A percentile compares a stretch with the other conserved stretches of the same genome.
These are phyloP conservation scores for Bergia puertoricense DNA, from an alignment of 92 coral and sea anemone species.

Conservation along the genomic window DNA sequence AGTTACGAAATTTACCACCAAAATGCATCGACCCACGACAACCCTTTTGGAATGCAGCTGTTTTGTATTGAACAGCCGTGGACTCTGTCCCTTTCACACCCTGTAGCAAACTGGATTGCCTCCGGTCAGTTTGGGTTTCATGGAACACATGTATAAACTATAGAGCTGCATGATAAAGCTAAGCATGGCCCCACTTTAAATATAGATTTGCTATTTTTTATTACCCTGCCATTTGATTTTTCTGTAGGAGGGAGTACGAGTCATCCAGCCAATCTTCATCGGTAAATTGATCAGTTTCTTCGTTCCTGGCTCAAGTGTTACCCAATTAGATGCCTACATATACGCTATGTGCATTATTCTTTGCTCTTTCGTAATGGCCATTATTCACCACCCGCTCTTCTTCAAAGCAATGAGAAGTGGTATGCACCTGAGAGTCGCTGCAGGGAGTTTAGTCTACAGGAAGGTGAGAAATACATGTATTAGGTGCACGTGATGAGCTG, in stretches of 20 bases:
- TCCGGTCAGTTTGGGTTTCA: too few relatives aligned
- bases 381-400: conserved; percentile 78
- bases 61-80: too few relatives aligned
- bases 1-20: too few relatives aligned
- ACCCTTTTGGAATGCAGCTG: too few relatives aligned
- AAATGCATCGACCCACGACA: too few relatives aligned
- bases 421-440: conserved; percentile 74
- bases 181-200: too few relatives aligned
- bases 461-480: conserved; percentile 61
- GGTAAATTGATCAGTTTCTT: conserved; percentile 84
- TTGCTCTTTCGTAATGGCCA: conserved; percentile 51
- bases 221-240: not conserved
- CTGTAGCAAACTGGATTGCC: too few relatives aligned
- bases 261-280: conserved; percentile 72
- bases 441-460: conserved; percentile 76
- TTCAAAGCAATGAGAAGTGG: conserved; percentile 70
- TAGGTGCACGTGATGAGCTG: not conserved
- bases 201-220: not conserved
- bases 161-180: too few relatives aligned
- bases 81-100: too few relatives aligned
- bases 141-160: too few relatives aligned
- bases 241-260: conserved; percentile 64
- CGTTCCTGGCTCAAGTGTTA: conserved; percentile 65
- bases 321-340: conserved; percentile 69
- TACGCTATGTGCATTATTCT: conserved; percentile 60